phyloP scores from a whole-genome alignment of 2,113 vertebrate species.

The Physeter macrocephalus region DNA sequence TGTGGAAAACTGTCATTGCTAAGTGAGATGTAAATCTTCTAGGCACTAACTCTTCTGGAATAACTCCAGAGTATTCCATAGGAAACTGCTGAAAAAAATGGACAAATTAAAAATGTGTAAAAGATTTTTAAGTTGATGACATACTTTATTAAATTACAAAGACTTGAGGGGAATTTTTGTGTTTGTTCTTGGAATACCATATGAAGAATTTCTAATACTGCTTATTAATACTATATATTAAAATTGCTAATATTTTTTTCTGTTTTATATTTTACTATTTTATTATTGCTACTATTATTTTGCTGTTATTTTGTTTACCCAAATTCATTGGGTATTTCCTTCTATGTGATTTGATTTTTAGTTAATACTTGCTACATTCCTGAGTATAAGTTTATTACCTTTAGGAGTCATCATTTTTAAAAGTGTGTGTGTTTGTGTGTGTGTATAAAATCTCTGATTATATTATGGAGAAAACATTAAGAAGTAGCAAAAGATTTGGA shows the following conservation, averaged over 20 bases:
- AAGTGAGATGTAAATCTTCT: background rate
- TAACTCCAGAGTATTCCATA: background rate
- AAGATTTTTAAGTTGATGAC: constrained; percentile 13
- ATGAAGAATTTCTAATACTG: background rate
- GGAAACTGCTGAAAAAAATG: background rate
- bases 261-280: constrained; percentile 7
- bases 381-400: background rate
- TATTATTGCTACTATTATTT: background rate
- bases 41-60: background rate
- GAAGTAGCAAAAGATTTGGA: background rate
- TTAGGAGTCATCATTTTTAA: background rate
- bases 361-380: background rate
- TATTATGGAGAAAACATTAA: constrained; percentile 4
- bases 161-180: background rate
- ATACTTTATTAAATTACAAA: background rate
- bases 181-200: background rate
- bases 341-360: constrained; percentile 12
- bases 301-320: background rate
- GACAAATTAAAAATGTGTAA: background rate
- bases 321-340: background rate
- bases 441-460: background rate
- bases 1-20: background rate
- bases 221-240: background rate
- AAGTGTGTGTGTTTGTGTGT: background rate
- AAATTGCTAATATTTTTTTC: background rate